Percentiles rank a stretch among this genome's conserved stretches.
Evolutionary conservation across 1,140 invertebrate species (phyloP).

Genomic region (Zaprionus inermis): DNA sequence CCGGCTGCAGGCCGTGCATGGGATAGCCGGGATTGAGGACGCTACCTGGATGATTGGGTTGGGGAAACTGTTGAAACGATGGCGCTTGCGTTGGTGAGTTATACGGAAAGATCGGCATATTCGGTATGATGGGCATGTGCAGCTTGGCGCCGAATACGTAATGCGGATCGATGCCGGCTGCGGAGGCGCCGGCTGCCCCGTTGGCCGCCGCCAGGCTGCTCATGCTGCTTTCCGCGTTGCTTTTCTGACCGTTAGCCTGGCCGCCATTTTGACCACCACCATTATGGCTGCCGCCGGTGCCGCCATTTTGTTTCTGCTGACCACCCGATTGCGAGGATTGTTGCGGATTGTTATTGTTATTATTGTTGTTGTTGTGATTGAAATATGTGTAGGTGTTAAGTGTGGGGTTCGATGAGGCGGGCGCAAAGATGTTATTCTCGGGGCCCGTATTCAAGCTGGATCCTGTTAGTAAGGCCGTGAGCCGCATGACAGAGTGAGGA

Average conservation of each 20-base stretch:
- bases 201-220: constrained; percentile 48
- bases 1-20: constrained; percentile 78
- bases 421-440: constrained; percentile 80
- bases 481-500: constrained; percentile 12
- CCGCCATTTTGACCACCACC: constrained; percentile 12
- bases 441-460: constrained; percentile 81
- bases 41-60: constrained; percentile 83
- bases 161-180: constrained; percentile 77
- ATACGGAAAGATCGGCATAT: constrained; percentile 83
- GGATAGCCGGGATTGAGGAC: constrained; percentile 80
- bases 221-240: constrained; percentile 13
- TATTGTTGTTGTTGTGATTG: constrained; percentile 49
- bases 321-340: constrained; percentile 13
- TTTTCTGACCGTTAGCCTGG: constrained; percentile 13
- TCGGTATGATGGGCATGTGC: constrained; percentile 78
- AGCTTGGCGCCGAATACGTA: constrained; percentile 82
- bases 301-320: constrained; percentile 13
- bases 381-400: constrained; percentile 77
- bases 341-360: constrained; percentile 27
- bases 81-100: constrained; percentile 80
- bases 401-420: constrained; percentile 80
- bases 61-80: constrained; percentile 83
- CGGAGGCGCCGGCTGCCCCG: constrained; percentile 67
- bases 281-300: not conserved
- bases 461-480: constrained; percentile 60